A percentile compares a stretch with the other conserved stretches of the same genome.
Evolutionary conservation across 2,888 invertebrate species (phyloP).

Genomic region (Vesta saturnalis): DNA sequence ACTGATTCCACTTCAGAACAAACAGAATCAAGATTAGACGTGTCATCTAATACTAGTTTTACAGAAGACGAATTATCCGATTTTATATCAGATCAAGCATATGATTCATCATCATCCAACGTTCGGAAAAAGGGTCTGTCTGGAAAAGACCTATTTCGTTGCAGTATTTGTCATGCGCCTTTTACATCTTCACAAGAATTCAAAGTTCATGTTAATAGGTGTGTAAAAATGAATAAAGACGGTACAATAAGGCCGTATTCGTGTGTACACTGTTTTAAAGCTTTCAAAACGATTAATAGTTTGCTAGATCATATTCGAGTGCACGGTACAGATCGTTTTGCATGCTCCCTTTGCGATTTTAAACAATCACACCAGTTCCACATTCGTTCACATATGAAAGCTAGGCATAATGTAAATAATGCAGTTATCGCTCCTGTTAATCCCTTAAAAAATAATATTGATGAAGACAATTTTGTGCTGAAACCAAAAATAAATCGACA

Average conservation of each 20-base stretch:
- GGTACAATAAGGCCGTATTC: constrained; percentile 52
- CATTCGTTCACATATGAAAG: constrained; percentile 64
- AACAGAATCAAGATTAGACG: neutral
- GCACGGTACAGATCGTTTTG: constrained; percentile 69
- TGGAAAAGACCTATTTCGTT: constrained; percentile 65
- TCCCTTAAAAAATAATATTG: constrained; percentile 61
- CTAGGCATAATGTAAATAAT: constrained; percentile 63
- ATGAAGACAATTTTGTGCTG: constrained; percentile 64
- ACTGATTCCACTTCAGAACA: neutral
- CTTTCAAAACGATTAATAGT: constrained; percentile 60
- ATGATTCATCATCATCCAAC: constrained; percentile 2
- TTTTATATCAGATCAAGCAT: neutral
- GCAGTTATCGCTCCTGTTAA: constrained; percentile 62
- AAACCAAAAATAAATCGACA: constrained; percentile 54
- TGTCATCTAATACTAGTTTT: neutral
- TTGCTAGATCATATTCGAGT: constrained; percentile 68
- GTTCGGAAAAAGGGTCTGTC: constrained; percentile 45
- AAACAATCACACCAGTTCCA: constrained; percentile 52
- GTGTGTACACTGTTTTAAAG: constrained; percentile 66
- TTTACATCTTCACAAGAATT: constrained; percentile 57
- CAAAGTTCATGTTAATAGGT: constrained; percentile 58
- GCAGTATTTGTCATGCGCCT: constrained; percentile 63
- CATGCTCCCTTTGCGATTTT: constrained; percentile 68
- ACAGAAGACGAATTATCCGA: constrained; percentile 21
- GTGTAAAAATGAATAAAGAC: constrained; percentile 40